phyloP scores from a whole-genome alignment of 2,888 invertebrate genomes.

The Onthophagus sagittarius region DNA sequence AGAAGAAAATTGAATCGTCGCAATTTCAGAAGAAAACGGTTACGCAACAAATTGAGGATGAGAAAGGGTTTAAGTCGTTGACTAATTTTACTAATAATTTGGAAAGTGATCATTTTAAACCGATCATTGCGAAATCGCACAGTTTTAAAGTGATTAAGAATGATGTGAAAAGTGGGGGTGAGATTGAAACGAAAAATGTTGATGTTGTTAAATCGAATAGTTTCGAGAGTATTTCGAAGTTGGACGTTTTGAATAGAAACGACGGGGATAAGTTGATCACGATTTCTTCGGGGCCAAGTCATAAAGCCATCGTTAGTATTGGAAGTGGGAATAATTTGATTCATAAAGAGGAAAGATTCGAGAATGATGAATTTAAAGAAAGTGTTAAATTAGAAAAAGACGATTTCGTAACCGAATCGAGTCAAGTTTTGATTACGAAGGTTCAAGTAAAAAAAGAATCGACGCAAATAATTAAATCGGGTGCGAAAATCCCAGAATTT shows the following conservation, averaged over 20 bases:
- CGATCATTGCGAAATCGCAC: slow-evolving; percentile 63
- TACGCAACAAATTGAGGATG: slow-evolving; percentile 42
- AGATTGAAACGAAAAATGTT: slow-evolving; percentile 8
- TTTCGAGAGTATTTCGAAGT: slow-evolving; percentile 25
- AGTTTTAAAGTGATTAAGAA: slow-evolving; percentile 59
- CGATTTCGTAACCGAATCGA: background rate
- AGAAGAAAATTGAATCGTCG: slow-evolving; percentile 45
- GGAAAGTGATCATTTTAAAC: slow-evolving; percentile 51
- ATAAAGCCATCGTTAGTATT: slow-evolving; percentile 36
- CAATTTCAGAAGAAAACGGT: slow-evolving; percentile 55
- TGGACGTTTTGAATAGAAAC: background rate
- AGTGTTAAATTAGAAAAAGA: background rate
- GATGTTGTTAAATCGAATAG: slow-evolving; percentile 28
- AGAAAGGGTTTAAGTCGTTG: slow-evolving; percentile 42
- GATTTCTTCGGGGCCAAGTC: slow-evolving; percentile 24
- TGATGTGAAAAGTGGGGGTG: background rate
- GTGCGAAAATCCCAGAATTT: slow-evolving; percentile 58
- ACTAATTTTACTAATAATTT: slow-evolving; percentile 38
- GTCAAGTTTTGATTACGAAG: slow-evolving; percentile 52
- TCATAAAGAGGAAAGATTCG: slow-evolving; percentile 6
- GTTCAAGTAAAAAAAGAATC: slow-evolving; percentile 56
- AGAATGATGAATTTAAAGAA: background rate
- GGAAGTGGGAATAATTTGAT: slow-evolving; percentile 19
- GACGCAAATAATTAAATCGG: slow-evolving; percentile 36
- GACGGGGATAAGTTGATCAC: slow-evolving; percentile 17